Conservation (phyloP, 2,113 vertebrate genomes). For the Limnothrissa miodon region DNA sequence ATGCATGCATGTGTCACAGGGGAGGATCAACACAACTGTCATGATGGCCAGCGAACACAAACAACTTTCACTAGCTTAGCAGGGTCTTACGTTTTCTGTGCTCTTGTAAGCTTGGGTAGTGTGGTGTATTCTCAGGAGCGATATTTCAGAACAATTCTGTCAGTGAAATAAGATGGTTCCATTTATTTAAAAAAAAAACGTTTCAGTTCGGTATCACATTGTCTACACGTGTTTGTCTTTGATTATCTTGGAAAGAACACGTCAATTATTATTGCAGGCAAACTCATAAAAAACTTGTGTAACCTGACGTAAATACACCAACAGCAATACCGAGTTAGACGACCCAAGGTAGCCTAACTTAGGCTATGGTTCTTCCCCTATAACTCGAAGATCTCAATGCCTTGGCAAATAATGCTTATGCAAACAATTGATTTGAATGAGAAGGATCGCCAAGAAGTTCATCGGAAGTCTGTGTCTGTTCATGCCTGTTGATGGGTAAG, state of each 20-base stretch:
- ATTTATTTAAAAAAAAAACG: too few relatives aligned
- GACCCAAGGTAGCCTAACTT: too few relatives aligned
- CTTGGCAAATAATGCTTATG: background rate
- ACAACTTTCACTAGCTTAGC: conserved; percentile 28
- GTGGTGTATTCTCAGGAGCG: background rate
- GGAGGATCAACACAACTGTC: conserved; percentile 2
- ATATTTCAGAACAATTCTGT: background rate
- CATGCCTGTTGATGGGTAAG: conserved; percentile 31
- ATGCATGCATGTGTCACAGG: background rate
- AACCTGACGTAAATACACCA: too few relatives aligned
- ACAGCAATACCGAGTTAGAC: too few relatives aligned
- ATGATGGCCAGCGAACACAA: conserved; percentile 52
- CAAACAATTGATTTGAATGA: background rate
- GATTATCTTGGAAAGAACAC: too few relatives aligned
- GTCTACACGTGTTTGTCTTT: too few relatives aligned
- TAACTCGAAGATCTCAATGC: background rate
- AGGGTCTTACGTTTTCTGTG: background rate
- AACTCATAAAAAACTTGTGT: background rate
- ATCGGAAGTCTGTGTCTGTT: conserved; percentile 24
- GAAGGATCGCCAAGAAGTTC: background rate
- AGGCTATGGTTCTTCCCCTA: background rate
- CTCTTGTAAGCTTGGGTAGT: background rate
- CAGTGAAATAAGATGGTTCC: too few relatives aligned
- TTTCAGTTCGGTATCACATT: too few relatives aligned
- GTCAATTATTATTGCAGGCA: too few relatives aligned